Evolutionary conservation across 2,113 vertebrate genomes (phyloP), one percentile per base, ranked within the genome.

Genomic region (Chionis minor): DNA sequence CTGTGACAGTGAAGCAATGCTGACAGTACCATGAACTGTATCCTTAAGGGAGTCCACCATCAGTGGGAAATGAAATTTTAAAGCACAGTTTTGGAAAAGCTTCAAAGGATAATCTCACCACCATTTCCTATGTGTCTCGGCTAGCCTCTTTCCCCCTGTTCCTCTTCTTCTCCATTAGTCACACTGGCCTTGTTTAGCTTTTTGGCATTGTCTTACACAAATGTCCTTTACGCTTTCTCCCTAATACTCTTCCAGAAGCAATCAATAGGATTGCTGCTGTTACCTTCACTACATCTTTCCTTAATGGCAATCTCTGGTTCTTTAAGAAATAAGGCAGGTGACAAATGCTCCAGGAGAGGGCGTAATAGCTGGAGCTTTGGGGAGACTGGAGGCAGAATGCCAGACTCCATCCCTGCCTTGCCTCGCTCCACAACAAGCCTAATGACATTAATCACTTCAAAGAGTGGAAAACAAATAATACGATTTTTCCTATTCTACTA

Each of bases 201-300:
- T 84, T 65, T 52, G 69, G 88, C 83, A 92, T 92, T 92, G 83
- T 95, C 73, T 96, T 95, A 89, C 91, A 91, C 56, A 65, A 95
- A 96, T 7, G 86, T 54, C 95, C 94, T 92, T 91, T 81, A 81
- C 45, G 40, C 55, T 89, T 95, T 81, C 73, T 75, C 77, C 72
- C 38, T 59, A 91, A 65, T 73, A 69, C 52, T 90, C 54, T 85
- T 78, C 27, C 65, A 87, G 80, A 94, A 84, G 40, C 55, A 87
- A 94, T 96, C 91, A 72, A 92, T 79, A 72, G 38, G 40, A 86
- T 54, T 88, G 59, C 24, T 92, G 65, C 59, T 74, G 40, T 83
- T 90, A 56, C 35, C 49, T 87, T 85, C 81, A 86, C 81, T 80
- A 6, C 58, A 42, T 69, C 47, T 72, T 84, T 81, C 61, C 42